Evolutionary conservation across 2,113 vertebrate genomes (phyloP).

Genomic region (Melanocharis versteri): DNA sequence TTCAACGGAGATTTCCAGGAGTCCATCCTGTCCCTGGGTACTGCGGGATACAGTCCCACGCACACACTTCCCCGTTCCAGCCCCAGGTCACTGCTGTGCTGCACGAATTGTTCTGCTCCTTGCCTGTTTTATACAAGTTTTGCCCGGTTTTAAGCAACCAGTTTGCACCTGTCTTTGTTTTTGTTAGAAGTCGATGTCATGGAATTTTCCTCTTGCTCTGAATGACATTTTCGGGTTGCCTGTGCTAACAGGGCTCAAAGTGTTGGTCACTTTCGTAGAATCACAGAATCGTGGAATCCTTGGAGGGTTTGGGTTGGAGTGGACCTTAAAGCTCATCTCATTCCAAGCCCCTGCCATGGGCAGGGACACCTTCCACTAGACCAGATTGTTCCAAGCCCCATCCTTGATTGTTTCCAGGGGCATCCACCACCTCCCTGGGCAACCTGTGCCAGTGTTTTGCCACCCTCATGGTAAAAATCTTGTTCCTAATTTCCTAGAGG

Average conservation of each 20-base stretch:
- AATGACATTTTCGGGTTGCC: neutral
- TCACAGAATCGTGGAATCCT: neutral
- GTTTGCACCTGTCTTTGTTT: neutral
- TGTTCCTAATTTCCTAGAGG: neutral
- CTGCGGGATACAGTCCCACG: rapidly evolving
- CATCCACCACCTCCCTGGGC: neutral
- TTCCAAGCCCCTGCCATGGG: neutral
- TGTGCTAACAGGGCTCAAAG: neutral
- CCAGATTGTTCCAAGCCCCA: neutral
- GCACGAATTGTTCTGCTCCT: neutral
- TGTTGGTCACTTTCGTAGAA: neutral
- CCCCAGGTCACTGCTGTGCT: neutral
- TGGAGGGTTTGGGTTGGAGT: neutral
- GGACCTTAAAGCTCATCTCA: neutral
- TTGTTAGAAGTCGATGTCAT: neutral
- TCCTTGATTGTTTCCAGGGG: neutral
- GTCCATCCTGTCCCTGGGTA: neutral
- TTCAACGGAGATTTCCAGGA: neutral
- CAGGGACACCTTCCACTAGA: neutral
- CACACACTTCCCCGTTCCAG: neutral
- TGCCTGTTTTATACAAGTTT: neutral
- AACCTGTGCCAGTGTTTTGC: neutral
- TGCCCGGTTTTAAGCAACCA: neutral
- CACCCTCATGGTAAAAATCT: neutral
- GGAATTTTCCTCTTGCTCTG: conserved; percentile 6